Evolutionary conservation across 2,888 invertebrate species (phyloP), one percentile per base, ranked within the genome.

Genomic region (Drosophila hamatofila): DNA sequence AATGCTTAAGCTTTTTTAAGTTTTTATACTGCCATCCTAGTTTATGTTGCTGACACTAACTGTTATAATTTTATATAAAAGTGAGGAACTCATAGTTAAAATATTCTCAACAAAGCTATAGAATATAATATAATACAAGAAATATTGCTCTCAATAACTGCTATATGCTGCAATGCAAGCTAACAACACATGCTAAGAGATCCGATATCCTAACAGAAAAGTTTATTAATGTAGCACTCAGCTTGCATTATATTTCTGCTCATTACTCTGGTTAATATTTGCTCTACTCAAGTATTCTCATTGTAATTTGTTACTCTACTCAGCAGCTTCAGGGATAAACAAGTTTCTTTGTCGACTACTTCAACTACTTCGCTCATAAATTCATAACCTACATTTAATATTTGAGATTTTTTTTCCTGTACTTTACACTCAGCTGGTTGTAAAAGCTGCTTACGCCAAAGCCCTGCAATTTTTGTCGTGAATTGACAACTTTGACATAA

Each of bases 401-500:
- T 68, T 78, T 65, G 42, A 16, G 33, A 27, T 12, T 49, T n/a
- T n/a, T 48, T 5, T 46, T 18, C 1, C 59, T 63, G 25, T 9
- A 49, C 48, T 70, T 58, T 51, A 64, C 44, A 72, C 72, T 72
- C 61, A 63, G 54, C 67, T 65, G 64, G 70, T 60, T 39, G 51
- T 41, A 75, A 77, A 81, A 83, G 87, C 88, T 56, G 80, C 83
- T 88, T 75, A 77, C 56, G 59, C 66, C 33, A 73, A 77, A 80
- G 73, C 70, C 69, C 72, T 68, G 75, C 70, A 80, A 70, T 86
- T 83, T 80, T 76, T 66, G 39, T 67, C 59, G 61, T 77, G 81
- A 82, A 86, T 88, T 88, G 89, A 86, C 86, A 89, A 79, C 89
- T 89, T 86, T 89, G 86, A 88, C 89, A 88, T 89, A 89, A 86